Evolutionary conservation across 1,140 invertebrate species (phyloP).

Genomic region (Anastatus disparis): DNA sequence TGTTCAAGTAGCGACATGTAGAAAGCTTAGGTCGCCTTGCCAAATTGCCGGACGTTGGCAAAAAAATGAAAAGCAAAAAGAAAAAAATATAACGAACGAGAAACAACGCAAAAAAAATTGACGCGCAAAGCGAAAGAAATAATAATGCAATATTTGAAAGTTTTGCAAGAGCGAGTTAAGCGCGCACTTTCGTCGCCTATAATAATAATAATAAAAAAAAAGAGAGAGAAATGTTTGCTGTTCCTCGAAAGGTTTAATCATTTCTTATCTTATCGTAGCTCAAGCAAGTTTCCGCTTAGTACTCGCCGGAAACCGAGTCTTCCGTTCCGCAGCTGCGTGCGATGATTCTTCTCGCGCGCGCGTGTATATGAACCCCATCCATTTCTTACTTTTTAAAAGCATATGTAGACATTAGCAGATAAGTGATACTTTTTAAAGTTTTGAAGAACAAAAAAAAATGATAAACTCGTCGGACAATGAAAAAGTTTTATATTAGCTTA

Average conservation of each 20-base stretch:
- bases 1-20: too few species aligned
- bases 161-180: neutral
- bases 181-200: neutral
- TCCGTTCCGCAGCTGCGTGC: conserved; percentile 12
- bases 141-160: neutral
- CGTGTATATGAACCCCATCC: too few species aligned
- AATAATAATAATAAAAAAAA: too few species aligned
- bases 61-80: neutral
- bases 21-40: conserved; percentile 21
- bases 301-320: conserved; percentile 28
- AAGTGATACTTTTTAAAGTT: too few species aligned
- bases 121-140: conserved; percentile 52
- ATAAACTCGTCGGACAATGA: too few species aligned
- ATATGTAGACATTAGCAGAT: too few species aligned
- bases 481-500: too few species aligned
- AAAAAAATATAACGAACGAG: neutral
- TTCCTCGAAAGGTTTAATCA: neutral
- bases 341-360: conserved; percentile 13
- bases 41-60: conserved; percentile 12
- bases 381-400: too few species aligned
- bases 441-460: too few species aligned
- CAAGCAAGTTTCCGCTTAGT: conserved; percentile 17
- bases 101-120: conserved; percentile 9
- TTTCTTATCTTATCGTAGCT: conserved; percentile 47
- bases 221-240: conserved; percentile 46